phyloP scores from a whole-genome alignment of 2,113 vertebrate genomes.

The Amphiprion percula region DNA sequence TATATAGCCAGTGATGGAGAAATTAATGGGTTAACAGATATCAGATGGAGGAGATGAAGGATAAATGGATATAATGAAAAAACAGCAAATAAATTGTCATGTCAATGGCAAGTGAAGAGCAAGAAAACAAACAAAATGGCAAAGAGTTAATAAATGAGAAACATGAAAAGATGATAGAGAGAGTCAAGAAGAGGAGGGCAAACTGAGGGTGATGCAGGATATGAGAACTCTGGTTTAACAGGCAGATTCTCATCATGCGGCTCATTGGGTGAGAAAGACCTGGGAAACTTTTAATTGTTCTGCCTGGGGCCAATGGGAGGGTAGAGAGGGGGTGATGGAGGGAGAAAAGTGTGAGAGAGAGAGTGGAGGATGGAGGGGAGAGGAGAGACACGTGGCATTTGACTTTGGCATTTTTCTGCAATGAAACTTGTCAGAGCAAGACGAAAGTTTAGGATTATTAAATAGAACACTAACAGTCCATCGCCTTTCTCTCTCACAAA shows the following conservation, averaged over 20 bases:
- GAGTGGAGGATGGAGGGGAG: neutral
- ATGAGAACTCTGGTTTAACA: slow-evolving; percentile 57
- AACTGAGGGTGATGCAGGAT: slow-evolving; percentile 35
- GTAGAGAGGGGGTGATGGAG: neutral
- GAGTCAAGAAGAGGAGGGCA: slow-evolving; percentile 1
- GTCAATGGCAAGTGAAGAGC: neutral
- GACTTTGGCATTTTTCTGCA: slow-evolving; percentile 16
- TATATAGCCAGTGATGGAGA: neutral
- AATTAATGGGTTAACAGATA: neutral
- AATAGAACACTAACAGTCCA: neutral
- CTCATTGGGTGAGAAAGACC: slow-evolving; percentile 74
- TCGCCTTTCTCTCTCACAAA: neutral
- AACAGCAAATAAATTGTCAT: neutral
- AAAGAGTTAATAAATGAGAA: neutral
- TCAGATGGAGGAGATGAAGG: neutral
- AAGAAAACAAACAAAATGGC: neutral
- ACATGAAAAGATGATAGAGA: slow-evolving; percentile 23
- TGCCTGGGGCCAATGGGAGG: slow-evolving; percentile 53
- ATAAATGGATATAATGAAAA: neutral
- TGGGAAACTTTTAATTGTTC: slow-evolving; percentile 72
- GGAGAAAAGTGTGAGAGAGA: neutral
- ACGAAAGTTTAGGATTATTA: neutral
- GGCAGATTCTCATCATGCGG: slow-evolving; percentile 72
- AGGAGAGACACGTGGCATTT: neutral
- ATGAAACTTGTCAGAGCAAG: neutral